Evolutionary conservation across 2,113 vertebrate genomes (phyloP).

Genomic region (Balaenoptera acutorostrata): DNA sequence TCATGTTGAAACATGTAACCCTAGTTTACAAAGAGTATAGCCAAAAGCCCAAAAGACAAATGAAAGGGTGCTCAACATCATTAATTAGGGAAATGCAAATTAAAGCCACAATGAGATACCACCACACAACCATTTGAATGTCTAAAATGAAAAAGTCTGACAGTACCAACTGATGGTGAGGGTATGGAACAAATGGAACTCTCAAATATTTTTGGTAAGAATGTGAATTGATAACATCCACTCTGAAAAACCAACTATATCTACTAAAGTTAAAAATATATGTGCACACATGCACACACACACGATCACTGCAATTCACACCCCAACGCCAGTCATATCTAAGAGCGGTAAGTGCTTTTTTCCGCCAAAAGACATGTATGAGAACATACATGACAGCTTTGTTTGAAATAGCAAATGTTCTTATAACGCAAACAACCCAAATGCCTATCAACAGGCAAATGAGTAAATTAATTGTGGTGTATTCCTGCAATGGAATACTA

Average conservation of each 20-base stretch:
- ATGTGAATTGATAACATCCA: neutral
- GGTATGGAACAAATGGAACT: neutral
- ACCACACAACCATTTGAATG: neutral
- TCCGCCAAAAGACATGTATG: neutral
- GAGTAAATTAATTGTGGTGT: neutral
- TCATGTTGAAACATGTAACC: neutral
- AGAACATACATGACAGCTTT: neutral
- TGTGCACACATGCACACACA: neutral
- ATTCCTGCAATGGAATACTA: neutral
- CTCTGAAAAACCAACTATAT: neutral
- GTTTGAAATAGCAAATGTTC: neutral
- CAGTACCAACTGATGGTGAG: neutral
- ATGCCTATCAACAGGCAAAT: neutral
- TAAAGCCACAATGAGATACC: neutral
- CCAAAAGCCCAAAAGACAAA: neutral
- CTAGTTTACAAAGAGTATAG: conserved; percentile 9
- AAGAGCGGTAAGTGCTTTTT: neutral
- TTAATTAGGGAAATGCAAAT: neutral
- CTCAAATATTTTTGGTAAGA: neutral
- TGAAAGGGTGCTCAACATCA: neutral
- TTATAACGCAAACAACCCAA: neutral
- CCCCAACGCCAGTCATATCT: neutral
- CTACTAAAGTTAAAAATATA: neutral
- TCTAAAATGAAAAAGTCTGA: neutral
- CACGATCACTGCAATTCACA: neutral